These are phyloP conservation scores for Diarsia brunnea DNA, from an alignment of 2,888 invertebrate genomes.

Conservation along the genomic window DNA sequence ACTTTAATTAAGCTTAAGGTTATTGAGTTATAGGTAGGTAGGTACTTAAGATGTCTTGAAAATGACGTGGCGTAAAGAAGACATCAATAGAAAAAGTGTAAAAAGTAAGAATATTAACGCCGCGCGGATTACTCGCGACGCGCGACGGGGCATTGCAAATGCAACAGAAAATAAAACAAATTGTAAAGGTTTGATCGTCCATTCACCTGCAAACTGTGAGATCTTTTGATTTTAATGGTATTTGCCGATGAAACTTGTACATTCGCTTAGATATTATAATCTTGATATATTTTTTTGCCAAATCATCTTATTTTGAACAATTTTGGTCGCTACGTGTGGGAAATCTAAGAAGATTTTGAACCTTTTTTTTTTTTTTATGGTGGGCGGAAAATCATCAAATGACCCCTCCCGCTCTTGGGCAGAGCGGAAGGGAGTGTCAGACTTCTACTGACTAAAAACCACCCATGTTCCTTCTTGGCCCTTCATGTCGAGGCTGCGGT, in stretches of 20 bases:
- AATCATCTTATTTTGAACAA: too few species aligned
- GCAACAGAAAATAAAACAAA: neutral
- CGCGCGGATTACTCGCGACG: neutral
- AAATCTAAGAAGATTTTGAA: too few species aligned
- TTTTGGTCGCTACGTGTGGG: too few species aligned
- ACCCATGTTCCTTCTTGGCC: too few species aligned
- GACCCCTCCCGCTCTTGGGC: too few species aligned
- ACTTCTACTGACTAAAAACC: too few species aligned
- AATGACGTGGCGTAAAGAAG: neutral
- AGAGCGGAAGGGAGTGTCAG: too few species aligned
- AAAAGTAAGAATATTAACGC: neutral
- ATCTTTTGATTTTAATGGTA: neutral
- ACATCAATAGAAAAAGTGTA: neutral
- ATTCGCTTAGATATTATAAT: neutral
- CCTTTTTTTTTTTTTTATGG: too few species aligned
- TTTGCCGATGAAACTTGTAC: neutral
- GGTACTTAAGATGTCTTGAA: neutral
- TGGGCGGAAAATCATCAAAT: too few species aligned
- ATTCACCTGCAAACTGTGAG: neutral
- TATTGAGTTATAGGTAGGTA: slow-evolving; percentile 1
- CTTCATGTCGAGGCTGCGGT: too few species aligned
- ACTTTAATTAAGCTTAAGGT: slow-evolving; percentile 19
- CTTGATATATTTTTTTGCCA: too few species aligned
- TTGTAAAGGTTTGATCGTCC: slow-evolving; percentile 6
- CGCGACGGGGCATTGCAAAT: neutral